Evolutionary conservation across 1,140 invertebrate species (phyloP), one percentile per base, ranked within the genome.

Genomic region (Penaeus chinensis): DNA sequence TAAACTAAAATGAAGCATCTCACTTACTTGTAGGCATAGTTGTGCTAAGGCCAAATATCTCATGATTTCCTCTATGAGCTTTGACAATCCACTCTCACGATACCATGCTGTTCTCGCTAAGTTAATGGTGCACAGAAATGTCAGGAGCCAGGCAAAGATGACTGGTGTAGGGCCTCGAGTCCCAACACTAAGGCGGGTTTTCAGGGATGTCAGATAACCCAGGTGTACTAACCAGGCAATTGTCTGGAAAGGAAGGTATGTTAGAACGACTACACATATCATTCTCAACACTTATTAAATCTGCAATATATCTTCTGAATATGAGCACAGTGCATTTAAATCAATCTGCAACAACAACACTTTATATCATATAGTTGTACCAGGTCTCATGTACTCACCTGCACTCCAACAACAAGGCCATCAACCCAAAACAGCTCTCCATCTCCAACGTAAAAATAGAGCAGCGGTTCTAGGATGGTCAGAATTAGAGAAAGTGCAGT

Each of bases 391-490:
- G 37, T 42, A 62, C 66, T 82, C 37, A 87, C 86, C 86, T 82
- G 79, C 42, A 85, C 82, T 24, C 78, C 71, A 22, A 82, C 93
- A 37, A 95, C 92, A 69, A 97, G 94, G 91, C 95, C 95, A 92
- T 96, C 95, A 83, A 95, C 93, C 47, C 94, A 93, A 90, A 93
- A 91, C 61, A 92, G 87, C 78, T 66, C 84, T 37, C 88, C 81
- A n/a, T 91, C 69, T 16, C 87, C 66, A 81, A 90, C 78, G 87
- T 87, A 91, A 91, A 37, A 92, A 69, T 63, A 77, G 84, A 77
- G 89, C 91, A 95, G 95, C 60, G 95, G 92, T 90, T 95, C 93
- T 78, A 95, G 91, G 84, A 95, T 93, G 65, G 95, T 95, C 82
- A 96, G 92, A 63, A 95, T 91, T 18, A 94, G 93, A 88, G 96